Percentiles rank a stretch among this genome's conserved stretches.
These are phyloP conservation scores for Hiodon tergisus DNA, from an alignment of 2,113 vertebrate species.

Conservation along the genomic window DNA sequence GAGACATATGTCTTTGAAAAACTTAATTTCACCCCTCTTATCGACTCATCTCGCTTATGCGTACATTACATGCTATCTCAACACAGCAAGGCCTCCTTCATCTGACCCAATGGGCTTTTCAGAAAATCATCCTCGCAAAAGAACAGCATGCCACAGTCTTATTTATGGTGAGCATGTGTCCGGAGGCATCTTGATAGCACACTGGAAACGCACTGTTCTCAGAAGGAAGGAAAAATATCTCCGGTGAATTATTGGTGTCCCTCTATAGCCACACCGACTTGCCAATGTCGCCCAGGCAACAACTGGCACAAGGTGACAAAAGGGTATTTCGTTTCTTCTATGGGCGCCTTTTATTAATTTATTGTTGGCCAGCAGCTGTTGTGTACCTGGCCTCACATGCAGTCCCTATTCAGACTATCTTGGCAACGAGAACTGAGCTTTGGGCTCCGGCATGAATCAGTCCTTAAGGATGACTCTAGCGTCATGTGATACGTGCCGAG, in stretches of 20 bases:
- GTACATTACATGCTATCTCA: too few relatives aligned
- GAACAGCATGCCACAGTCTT: constrained; percentile 53
- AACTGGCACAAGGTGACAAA: constrained; percentile 35
- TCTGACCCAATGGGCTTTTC: constrained; percentile 45
- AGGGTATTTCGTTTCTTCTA: constrained; percentile 36
- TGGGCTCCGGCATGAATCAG: constrained; percentile 66
- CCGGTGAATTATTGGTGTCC: constrained; percentile 36
- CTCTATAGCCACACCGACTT: constrained; percentile 39
- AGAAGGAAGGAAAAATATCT: constrained; percentile 35
- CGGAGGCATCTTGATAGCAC: constrained; percentile 35
- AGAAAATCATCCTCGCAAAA: constrained; percentile 32
- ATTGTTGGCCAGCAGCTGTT: constrained; percentile 41
- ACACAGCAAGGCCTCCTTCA: constrained; percentile 40
- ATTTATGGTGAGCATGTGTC: constrained; percentile 42
- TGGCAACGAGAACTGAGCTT: constrained; percentile 45
- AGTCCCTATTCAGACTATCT: constrained; percentile 35
- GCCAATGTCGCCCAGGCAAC: constrained; percentile 33
- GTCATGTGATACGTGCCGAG: constrained; percentile 57
- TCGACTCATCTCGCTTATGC: too few relatives aligned
- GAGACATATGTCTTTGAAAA: too few relatives aligned
- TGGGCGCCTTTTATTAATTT: constrained; percentile 31
- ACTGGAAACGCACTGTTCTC: constrained; percentile 29
- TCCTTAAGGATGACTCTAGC: constrained; percentile 69
- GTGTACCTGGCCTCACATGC: constrained; percentile 33
- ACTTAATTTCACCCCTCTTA: too few relatives aligned